These are phyloP conservation scores for Sebastes iracundus DNA, from an alignment of 2,797 vertebrate genomes.

Conservation along the genomic window DNA sequence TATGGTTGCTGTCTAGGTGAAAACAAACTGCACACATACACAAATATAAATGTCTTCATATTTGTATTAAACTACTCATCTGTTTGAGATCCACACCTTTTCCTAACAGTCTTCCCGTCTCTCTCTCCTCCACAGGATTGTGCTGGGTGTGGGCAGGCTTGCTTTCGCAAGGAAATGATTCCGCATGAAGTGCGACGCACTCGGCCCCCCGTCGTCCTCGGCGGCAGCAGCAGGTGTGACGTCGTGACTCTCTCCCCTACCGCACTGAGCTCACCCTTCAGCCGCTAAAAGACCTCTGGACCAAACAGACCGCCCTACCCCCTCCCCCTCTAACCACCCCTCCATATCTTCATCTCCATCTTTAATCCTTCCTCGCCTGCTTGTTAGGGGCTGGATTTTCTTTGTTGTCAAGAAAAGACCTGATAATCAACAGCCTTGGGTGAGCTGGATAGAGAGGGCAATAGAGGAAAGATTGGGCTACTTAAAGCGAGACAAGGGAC, in stretches of 20 bases:
- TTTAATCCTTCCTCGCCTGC: slow-evolving; percentile 44
- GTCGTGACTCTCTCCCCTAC: slow-evolving; percentile 71
- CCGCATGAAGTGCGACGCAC: slow-evolving; percentile 94
- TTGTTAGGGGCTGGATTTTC: slow-evolving; percentile 39
- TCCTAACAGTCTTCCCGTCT: slow-evolving; percentile 22
- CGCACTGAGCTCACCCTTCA: slow-evolving; percentile 78
- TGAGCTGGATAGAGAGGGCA: slow-evolving; percentile 55
- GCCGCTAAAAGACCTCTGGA: slow-evolving; percentile 85
- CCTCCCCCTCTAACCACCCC: slow-evolving; percentile 54
- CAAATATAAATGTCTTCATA: neutral
- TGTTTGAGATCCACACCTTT: neutral
- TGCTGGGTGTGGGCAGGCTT: slow-evolving; percentile 84
- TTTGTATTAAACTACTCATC: neutral
- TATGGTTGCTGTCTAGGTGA: neutral
- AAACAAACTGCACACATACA: neutral
- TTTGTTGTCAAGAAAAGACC: slow-evolving; percentile 33
- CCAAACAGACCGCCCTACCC: slow-evolving; percentile 55
- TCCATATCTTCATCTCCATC: slow-evolving; percentile 51
- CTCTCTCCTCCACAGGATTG: slow-evolving; percentile 81
- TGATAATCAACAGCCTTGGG: slow-evolving; percentile 23
- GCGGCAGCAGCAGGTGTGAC: slow-evolving; percentile 91
- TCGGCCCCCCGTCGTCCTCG: slow-evolving; percentile 76
- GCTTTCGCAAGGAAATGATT: slow-evolving; percentile 95
- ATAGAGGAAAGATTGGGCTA: slow-evolving; percentile 17
- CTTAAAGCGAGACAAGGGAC: slow-evolving; percentile 72